Base-by-base conservation (phyloP, 2,888 invertebrate species). In the Nebria salina region DNA sequence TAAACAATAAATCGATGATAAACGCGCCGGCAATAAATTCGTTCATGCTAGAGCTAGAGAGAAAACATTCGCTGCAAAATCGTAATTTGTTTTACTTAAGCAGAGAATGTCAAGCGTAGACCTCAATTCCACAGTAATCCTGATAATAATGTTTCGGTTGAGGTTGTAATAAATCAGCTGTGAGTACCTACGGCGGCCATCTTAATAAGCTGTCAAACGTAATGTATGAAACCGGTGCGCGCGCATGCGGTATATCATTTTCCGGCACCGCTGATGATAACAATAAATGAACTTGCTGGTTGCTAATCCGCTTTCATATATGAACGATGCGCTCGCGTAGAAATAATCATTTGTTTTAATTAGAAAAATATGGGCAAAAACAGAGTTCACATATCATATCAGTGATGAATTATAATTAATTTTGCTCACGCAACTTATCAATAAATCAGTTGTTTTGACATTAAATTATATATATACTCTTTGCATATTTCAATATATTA, bases 41-140 rank as follows among this genome's bases (percentile, higher is more conserved):
- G 76, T 8, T 15, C 66, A 43, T 26, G 54, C 20, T 65, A 73
- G 72, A 1, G 54, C 20, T 65, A 66, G 72, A 54, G 54, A 54
- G 54, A 81, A 81, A 81, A 81, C 81, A 81, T 81, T 76, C 76
- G 41, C 65, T 25, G 76, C 84, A 84, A 86, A 84, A 83, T 83
- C 82, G 85, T 83, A 84, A 86, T 86, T 86, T 87, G 86, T 86
- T 86, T 86, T 84, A 85, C 86, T 87, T 87, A 54, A 86, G 83
- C 85, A 86, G 83, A 85, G 85, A 85, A 85, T 86, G 86, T 85
- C 84, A 84, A 76, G 85, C 81, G 84, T 8, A 82, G 82, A 81
- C 81, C 84, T 82, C 74, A 83, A 81, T 81, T 81, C 81, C 76
- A 77, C 81, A 72, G 82, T 83, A 83, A 83, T 84, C 84, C 84